Evolutionary conservation across 2,888 invertebrate genomes (phyloP).

Genomic region (Lottia scabra): DNA sequence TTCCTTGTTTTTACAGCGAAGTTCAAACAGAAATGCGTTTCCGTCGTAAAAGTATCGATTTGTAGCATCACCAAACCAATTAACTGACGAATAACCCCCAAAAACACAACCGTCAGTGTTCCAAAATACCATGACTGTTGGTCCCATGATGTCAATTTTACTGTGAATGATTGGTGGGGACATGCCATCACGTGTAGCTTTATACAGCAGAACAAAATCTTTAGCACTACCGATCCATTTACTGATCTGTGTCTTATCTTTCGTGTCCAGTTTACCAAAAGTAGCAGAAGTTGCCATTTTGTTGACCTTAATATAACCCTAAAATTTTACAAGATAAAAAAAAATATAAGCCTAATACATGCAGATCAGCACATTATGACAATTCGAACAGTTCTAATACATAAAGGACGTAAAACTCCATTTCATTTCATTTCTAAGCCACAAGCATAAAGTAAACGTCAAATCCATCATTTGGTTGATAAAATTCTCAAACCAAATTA

Average conservation of each 20-base stretch:
- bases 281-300: no score
- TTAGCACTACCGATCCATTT: conserved; percentile 33
- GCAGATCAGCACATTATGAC: no score
- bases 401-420: no score
- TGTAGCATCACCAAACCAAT: conserved; percentile 27
- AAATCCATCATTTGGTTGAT: no score
- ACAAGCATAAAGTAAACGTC: no score
- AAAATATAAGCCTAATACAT: no score
- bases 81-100: conserved; percentile 33
- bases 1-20: conserved; percentile 20
- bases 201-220: conserved; percentile 35
- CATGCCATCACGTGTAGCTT: conserved; percentile 34
- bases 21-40: conserved; percentile 37
- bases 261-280: not conserved
- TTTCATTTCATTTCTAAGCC: no score
- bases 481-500: no score
- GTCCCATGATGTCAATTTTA: conserved; percentile 39
- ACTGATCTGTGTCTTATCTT: conserved; percentile 29
- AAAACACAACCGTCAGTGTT: conserved; percentile 35
- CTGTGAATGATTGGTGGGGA: conserved; percentile 33
- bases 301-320: no score
- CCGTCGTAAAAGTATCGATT: conserved; percentile 23
- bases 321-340: no score
- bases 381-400: no score
- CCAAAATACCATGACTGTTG: conserved; percentile 39